These are phyloP conservation scores for Scyliorhinus canicula DNA, from an alignment of 2,797 vertebrate genomes.

Conservation along the genomic window DNA sequence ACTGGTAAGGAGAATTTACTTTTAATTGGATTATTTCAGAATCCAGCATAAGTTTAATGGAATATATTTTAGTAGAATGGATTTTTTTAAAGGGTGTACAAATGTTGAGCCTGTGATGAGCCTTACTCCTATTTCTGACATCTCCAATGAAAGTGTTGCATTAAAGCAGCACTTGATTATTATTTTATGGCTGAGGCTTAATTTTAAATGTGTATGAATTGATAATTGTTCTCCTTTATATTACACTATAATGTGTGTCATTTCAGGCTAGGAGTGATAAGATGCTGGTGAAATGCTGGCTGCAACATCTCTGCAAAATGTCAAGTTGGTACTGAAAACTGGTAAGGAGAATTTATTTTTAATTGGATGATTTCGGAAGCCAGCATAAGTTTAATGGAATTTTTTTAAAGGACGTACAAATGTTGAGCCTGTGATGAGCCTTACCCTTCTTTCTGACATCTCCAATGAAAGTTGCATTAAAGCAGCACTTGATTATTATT, in stretches of 20 bases:
- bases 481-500: slow-evolving; percentile 39
- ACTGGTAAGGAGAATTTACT: no score
- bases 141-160: slow-evolving; percentile 38
- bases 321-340: no score
- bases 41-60: background rate
- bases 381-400: no score
- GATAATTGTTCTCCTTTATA: background rate
- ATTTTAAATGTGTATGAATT: background rate
- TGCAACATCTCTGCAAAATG: no score
- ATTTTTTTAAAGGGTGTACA: background rate
- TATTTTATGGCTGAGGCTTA: slow-evolving; percentile 37
- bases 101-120: background rate
- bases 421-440: slow-evolving; percentile 2
- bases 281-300: background rate
- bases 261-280: background rate
- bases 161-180: slow-evolving; percentile 38
- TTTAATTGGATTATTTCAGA: no score
- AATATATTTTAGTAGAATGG: background rate
- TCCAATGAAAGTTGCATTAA: slow-evolving; percentile 37
- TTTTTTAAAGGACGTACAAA: background rate
- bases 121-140: slow-evolving; percentile 29
- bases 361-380: no score
- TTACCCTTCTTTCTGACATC: slow-evolving; percentile 24
- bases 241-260: background rate
- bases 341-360: no score